Base-by-base conservation (phyloP, 2,113 vertebrate species). In the Catharus bicknelli region DNA sequence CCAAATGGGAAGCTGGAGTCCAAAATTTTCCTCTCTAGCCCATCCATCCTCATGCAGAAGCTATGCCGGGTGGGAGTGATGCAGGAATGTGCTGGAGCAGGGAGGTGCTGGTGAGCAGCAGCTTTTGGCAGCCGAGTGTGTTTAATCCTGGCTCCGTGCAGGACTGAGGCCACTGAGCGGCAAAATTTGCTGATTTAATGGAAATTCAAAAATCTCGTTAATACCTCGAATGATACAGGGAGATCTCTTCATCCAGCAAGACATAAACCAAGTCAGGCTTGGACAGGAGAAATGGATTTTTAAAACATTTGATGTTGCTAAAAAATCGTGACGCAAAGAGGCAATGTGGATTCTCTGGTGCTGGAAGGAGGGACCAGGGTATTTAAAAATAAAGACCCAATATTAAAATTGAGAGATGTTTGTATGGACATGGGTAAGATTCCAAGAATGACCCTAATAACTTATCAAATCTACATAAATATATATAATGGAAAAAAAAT, bases 191-290 rank as follows among this genome's bases (percentile, higher is more conserved):
- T 91, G 82, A 95, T 91, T 69, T 68, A 93, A 92, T 9, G 25
- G 79, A 93, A 96, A 96, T 93, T 54, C 11, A 64, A 85, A 78
- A 82, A 82, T 64, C 81, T 83, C 13, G 0, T 95, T 95, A 93
- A 88, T 77, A 38, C 74, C 63, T 72, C 8, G 1, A 64, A 54
- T 29, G 51, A 77, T 55, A n/a, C 12, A 61, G 51, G 75, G 45
- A 53, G 54, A 53, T 38, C 36, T 76, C 45, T 14, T 32, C 4
- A 32, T 36, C 81, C 61, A 64, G 68, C 30, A 59, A 61, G 79
- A 84, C 11, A 47, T 36, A 90, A 86, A 62, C 17, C 62, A 14
- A 25, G 72, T 27, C 3, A 0, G 72, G 72, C 34, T 12, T 22
- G 36, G 68, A 26, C 2, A 0, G 14, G 25, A 68, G 50, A 53